A percentile compares a stretch with the other conserved stretches of the same genome.
phyloP scores from a whole-genome alignment of 2,797 vertebrate species.

The Acipenser oxyrinchus region DNA sequence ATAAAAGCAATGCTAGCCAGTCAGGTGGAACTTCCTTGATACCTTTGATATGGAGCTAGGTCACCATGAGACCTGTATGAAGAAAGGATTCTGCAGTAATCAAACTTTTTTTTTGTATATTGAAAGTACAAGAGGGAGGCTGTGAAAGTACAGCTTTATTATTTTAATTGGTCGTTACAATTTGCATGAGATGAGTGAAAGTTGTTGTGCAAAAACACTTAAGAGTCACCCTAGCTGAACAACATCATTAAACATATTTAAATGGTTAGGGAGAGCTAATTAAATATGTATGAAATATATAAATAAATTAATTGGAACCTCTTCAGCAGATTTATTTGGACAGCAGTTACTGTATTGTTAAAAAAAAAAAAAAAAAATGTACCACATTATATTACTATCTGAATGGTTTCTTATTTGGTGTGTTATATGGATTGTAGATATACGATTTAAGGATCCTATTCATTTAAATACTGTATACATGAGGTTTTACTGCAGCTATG shows the following conservation, averaged over 20 bases:
- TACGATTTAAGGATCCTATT: too few relatives aligned
- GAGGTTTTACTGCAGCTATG: background rate
- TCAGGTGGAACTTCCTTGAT: background rate
- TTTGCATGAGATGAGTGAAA: background rate
- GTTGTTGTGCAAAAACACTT: background rate
- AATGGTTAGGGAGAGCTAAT: background rate
- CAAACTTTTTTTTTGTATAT: background rate
- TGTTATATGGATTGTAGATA: too few relatives aligned
- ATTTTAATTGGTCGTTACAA: background rate
- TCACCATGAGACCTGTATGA: background rate
- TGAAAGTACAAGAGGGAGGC: background rate
- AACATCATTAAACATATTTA: background rate
- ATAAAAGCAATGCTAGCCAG: background rate
- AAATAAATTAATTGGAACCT: slow-evolving; percentile 7
- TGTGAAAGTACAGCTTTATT: background rate
- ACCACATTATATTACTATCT: too few relatives aligned
- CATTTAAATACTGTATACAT: background rate
- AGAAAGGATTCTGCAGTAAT: background rate
- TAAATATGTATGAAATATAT: background rate
- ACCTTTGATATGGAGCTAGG: background rate
- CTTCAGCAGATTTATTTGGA: background rate
- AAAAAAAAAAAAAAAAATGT: too few relatives aligned
- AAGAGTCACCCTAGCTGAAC: background rate
- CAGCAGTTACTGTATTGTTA: too few relatives aligned
- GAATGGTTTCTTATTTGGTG: too few relatives aligned